Percentiles rank a stretch among this genome's conserved stretches.
phyloP scores from a whole-genome alignment of 2,797 vertebrate genomes.

The Lophotriccus pileatus region DNA sequence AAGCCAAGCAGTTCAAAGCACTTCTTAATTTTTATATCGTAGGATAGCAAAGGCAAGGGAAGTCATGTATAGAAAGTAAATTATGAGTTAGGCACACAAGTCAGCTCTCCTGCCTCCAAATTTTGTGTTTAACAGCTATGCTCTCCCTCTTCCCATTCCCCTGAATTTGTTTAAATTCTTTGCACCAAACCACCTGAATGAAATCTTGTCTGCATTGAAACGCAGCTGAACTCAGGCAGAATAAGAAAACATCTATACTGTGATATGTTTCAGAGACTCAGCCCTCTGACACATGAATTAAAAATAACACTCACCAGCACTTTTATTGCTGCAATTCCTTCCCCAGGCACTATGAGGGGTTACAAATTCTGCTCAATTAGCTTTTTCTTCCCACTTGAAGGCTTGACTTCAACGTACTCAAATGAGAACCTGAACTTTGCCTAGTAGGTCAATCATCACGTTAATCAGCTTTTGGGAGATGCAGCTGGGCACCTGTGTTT shows the following conservation, averaged over 20 bases:
- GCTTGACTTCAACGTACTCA: background rate
- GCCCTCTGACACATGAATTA: background rate
- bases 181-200: background rate
- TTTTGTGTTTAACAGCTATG: background rate
- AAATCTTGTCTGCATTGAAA: background rate
- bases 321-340: background rate
- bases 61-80: background rate
- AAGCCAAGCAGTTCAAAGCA: background rate
- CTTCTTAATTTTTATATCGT: background rate
- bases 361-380: background rate
- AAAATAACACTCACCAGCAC: background rate
- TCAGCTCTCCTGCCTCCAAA: background rate
- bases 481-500: background rate
- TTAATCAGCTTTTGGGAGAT: background rate
- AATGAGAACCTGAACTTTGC: background rate
- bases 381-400: background rate
- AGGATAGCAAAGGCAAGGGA: background rate
- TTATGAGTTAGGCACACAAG: background rate
- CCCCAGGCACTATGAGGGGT: background rate
- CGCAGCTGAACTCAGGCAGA: background rate
- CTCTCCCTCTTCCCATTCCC: background rate
- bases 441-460: background rate
- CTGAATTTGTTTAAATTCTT: background rate
- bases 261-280: background rate
- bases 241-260: background rate